Evolutionary conservation across 2,888 invertebrate genomes (phyloP).

Genomic region (Drosophila neonasuta): DNA sequence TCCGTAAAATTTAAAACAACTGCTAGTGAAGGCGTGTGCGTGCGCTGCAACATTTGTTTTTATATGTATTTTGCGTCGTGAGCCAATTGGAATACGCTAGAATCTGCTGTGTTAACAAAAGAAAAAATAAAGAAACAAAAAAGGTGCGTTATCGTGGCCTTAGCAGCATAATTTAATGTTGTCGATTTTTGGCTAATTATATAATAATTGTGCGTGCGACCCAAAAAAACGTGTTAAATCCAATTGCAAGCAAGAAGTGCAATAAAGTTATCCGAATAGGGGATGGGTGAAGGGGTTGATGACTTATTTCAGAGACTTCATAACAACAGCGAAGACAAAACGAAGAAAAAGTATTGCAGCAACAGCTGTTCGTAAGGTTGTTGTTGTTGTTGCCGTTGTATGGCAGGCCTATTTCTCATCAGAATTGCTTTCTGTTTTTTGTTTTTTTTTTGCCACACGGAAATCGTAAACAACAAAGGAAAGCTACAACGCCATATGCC

Average conservation of each 20-base stretch:
- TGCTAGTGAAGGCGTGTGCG: conserved; percentile 31
- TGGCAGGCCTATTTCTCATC: conserved; percentile 21
- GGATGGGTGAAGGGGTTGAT: not conserved
- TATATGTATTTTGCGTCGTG: conserved; percentile 18
- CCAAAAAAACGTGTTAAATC: conserved; percentile 6
- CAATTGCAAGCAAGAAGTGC: not conserved
- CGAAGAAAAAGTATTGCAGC: conserved; percentile 22
- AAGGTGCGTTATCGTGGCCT: conserved; percentile 57
- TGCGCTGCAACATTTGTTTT: conserved; percentile 32
- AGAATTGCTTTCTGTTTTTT: conserved; percentile 11
- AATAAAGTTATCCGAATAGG: not conserved
- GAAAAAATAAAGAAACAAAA: conserved; percentile 15
- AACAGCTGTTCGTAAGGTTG: conserved; percentile 46
- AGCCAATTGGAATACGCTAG: conserved; percentile 32
- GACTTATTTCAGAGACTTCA: conserved; percentile 18
- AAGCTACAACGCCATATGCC: conserved; percentile 8
- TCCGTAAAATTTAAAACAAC: conserved; percentile 1
- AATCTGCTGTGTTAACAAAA: conserved; percentile 69
- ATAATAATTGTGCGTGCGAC: conserved; percentile 41
- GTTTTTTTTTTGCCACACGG: not conserved
- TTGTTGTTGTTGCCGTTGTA: not conserved
- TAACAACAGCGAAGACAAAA: conserved; percentile 41
- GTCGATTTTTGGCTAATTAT: conserved; percentile 50
- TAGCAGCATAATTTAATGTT: conserved; percentile 50
- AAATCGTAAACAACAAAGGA: conserved; percentile 20